A percentile compares a stretch with the other conserved stretches of the same genome.
These are phyloP conservation scores for Nebria brevicollis DNA, from an alignment of 2,888 invertebrate genomes.

Conservation along the genomic window DNA sequence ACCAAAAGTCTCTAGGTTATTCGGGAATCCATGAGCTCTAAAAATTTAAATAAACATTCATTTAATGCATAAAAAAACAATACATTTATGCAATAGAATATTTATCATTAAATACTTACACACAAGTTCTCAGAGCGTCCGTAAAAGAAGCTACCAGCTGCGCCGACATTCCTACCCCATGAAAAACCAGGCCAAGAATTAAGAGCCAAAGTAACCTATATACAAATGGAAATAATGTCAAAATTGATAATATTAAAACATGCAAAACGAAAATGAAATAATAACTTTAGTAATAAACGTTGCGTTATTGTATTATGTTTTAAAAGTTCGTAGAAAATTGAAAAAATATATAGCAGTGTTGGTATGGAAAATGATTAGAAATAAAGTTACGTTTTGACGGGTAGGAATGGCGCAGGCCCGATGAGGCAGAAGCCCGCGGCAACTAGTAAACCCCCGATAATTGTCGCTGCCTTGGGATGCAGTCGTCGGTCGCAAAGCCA, in stretches of 20 bases:
- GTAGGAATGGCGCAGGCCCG: constrained; percentile 84
- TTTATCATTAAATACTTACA: constrained; percentile 70
- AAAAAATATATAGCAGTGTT: background rate
- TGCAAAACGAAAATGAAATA: too few species aligned
- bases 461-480: constrained; percentile 75
- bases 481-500: constrained; percentile 78
- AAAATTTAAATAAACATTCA: constrained; percentile 35
- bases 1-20: constrained; percentile 89
- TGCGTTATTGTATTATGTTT: too few species aligned
- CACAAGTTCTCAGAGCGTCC: constrained; percentile 80
- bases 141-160: constrained; percentile 88
- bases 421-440: constrained; percentile 77
- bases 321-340: too few species aligned
- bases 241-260: too few species aligned
- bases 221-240: constrained; percentile 49
- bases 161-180: constrained; percentile 86
- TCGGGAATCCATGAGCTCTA: constrained; percentile 80
- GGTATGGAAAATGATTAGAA: constrained; percentile 47
- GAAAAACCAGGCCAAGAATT: constrained; percentile 76
- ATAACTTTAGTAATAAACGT: too few species aligned
- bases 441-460: constrained; percentile 74
- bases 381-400: constrained; percentile 67
- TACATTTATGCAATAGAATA: background rate
- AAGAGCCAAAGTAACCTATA: constrained; percentile 74
- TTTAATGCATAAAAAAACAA: background rate